Evolutionary conservation across 2,113 vertebrate genomes (phyloP), one percentile per base, ranked within the genome.

Genomic region (Pachyramphus minor): DNA sequence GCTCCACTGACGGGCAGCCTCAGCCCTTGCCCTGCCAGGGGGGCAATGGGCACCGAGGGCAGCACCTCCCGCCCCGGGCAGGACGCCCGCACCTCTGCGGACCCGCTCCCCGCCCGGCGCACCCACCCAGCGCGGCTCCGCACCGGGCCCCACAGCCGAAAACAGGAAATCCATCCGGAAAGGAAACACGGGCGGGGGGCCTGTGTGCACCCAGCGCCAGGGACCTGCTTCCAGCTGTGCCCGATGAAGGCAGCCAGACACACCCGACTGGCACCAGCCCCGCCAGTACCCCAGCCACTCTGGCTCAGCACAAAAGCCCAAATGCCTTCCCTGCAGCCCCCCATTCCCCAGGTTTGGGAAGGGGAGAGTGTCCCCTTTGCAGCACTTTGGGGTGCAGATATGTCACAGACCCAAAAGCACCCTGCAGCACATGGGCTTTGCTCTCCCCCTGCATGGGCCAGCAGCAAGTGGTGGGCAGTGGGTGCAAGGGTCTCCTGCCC

Each of bases 81-180:
- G 31, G 44, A 91, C 45, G 73, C 73, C 41, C 6, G 1, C 69
- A 42, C 13, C 64, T 28, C 78, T 1, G 44, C 2, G 1, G 66
- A 21, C 55, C 89, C 9, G 8, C 60, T 42, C 81, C 75, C 64
- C 49, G 7, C 78, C 87, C 13, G 8, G 58, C 45, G 13, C 86
- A 73, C 88, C 87, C 82, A 81, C 90, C 90, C 30, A 6, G n/a
- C 35, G 90, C 58, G 15, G 93, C 95, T 90, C 86, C 14, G 75
- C 82, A 82, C n/a, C 25, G 63, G 91, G 94, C 95, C 95, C 89
- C 93, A 89, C 31, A 66, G 72, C 79, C 3, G 76, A 96, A 97
- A 97, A 97, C 96, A 97, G 96, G 96, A 97, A 97, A 97, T 74
- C 95, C 86, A 96, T 94, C 96, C 96, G 96, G 96, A 97, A 97